Evolutionary conservation across 2,888 invertebrate species (phyloP), one percentile per base, ranked within the genome.

Genomic region (Callimorpha dominula): DNA sequence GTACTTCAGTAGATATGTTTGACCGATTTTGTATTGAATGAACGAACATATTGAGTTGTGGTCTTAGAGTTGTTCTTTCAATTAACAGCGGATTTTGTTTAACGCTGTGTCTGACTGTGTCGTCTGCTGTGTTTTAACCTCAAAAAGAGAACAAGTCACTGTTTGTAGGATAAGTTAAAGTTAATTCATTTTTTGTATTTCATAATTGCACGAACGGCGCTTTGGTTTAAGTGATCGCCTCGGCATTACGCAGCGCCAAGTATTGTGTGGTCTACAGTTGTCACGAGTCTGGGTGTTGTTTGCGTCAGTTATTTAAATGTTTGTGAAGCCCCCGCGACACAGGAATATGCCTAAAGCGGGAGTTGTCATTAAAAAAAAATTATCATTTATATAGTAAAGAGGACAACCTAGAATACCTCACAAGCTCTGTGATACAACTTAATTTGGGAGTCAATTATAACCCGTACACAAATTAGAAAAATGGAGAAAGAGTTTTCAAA

Each of bases 391-490:
- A 7, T 60, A 14, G 14, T 6, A 60, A 14, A 60, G 5, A 60
- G 14, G 14, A 60, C 14, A 31, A 31, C 14, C 31, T 31, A 60
- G 60, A 60, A 60, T 31, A 60, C 60, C 31, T 60, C 14, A 60
- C 60, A 31, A 60, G 31, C 31, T 31, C 14, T 60, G 14, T 31
- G 6, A 31, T 57, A 57, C 5, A 57, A 57, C 9, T n/a, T 7
- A 54, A 54, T 54, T 54, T 54, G 52, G 52, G 54, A 52, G n/a
- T 52, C 9, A 54, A n/a, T n/a, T 54, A 54, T 54, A 54, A 54
- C 54, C 54, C n/a, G 20, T 57, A 11, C 11, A 60, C 5, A 60
- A 60, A 31, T 60, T 4, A 14, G 5, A 31, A 7, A 60, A 31
- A 57, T 12, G 1, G n/a, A 57, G 20, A 60, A 0, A 20, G 20